Evolutionary conservation across 2,888 invertebrate species (phyloP).

Genomic region (Drosophila anomalata): DNA sequence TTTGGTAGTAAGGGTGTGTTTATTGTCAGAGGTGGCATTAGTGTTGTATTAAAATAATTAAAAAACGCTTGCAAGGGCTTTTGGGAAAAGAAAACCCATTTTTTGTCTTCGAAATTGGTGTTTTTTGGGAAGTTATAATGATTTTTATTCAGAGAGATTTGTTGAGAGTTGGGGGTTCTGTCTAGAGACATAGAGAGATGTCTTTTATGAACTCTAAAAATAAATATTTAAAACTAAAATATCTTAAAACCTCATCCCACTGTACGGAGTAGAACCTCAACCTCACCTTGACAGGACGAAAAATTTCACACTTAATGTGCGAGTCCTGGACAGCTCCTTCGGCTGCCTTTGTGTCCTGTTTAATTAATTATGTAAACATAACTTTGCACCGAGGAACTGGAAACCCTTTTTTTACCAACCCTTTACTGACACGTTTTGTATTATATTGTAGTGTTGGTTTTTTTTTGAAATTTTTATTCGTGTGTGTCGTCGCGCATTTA

Average conservation of each 20-base stretch:
- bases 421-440: slow-evolving; percentile 44
- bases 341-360: slow-evolving; percentile 67
- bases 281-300: slow-evolving; percentile 13
- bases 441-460: background rate
- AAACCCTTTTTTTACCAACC: slow-evolving; percentile 38
- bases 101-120: background rate
- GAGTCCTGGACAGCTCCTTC: slow-evolving; percentile 17
- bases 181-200: no score
- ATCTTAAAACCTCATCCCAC: slow-evolving; percentile 5
- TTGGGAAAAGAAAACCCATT: no score
- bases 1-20: background rate
- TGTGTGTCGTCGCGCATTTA: slow-evolving; percentile 71
- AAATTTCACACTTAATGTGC: slow-evolving; percentile 24
- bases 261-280: slow-evolving; percentile 17
- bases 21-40: background rate
- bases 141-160: background rate
- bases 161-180: no score
- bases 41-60: background rate
- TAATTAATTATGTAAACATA: slow-evolving; percentile 73
- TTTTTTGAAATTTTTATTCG: slow-evolving; percentile 5
- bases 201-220: no score
- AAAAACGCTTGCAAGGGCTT: background rate
- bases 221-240: background rate
- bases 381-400: slow-evolving; percentile 55
- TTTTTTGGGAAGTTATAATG: background rate